Conservation (phyloP, 2,797 vertebrate genomes). For the Sebastes glaucus region DNA sequence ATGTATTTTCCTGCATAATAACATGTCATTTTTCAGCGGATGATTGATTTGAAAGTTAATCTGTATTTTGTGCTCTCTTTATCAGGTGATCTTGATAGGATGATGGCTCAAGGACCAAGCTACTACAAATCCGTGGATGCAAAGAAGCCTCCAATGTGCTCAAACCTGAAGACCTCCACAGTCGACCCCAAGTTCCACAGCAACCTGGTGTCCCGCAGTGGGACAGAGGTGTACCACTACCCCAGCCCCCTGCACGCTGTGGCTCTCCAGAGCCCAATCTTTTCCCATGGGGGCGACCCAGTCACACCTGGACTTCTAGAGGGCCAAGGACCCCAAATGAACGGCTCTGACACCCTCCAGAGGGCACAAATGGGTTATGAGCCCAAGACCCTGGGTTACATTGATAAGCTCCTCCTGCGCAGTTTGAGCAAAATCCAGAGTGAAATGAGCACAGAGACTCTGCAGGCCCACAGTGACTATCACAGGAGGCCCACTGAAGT, state of each 20-base stretch:
- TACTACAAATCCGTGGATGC: conserved; percentile 74
- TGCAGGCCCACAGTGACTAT: conserved; percentile 40
- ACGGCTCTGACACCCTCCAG: conserved; percentile 35
- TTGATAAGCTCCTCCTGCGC: conserved; percentile 86
- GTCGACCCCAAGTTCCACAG: conserved; percentile 88
- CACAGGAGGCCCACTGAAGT: conserved; percentile 52
- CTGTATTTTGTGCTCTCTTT: conserved; percentile 32
- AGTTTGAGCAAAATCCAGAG: conserved; percentile 73
- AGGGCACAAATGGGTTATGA: conserved; percentile 60
- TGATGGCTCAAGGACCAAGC: conserved; percentile 70
- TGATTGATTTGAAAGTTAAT: conserved; percentile 9
- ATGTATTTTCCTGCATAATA: conserved; percentile 32
- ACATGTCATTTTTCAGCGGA: neutral
- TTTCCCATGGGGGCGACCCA: conserved; percentile 75
- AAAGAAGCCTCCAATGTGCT: conserved; percentile 60
- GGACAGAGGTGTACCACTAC: conserved; percentile 90
- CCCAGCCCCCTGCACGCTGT: conserved; percentile 96
- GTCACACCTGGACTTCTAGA: conserved; percentile 46
- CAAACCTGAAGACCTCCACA: conserved; percentile 56
- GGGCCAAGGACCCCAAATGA: conserved; percentile 20
- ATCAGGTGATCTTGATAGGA: conserved; percentile 91
- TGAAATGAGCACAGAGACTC: conserved; percentile 55
- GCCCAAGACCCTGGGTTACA: conserved; percentile 82
- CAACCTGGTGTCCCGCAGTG: conserved; percentile 87
- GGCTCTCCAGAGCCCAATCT: conserved; percentile 95